Evolutionary conservation across 2,797 vertebrate species (phyloP).

Genomic region (Pyrocephalus nanus): DNA sequence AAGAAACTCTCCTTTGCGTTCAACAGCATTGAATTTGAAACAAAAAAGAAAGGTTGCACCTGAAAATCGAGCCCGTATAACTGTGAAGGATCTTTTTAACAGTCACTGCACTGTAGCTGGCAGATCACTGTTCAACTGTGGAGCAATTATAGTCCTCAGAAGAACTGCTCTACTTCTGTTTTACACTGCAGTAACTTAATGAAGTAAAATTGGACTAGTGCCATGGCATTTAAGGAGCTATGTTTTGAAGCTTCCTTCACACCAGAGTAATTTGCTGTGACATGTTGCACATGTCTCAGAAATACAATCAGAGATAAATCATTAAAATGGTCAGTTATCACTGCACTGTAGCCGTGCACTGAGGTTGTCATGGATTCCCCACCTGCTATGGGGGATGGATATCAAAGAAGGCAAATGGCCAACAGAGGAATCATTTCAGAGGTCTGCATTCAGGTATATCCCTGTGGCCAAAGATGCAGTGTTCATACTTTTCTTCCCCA

Average conservation of each 20-base stretch:
- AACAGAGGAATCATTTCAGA: background rate
- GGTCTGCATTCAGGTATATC: background rate
- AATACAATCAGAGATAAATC: background rate
- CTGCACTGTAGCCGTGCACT: background rate
- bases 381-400: background rate
- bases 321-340: background rate
- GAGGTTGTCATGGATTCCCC: background rate
- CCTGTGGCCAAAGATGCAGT: background rate
- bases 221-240: background rate
- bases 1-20: background rate
- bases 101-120: background rate
- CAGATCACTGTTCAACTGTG: background rate
- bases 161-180: background rate
- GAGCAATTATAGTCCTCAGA: background rate
- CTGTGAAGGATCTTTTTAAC: background rate
- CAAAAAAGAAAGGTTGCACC: background rate
- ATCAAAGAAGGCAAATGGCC: background rate
- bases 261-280: slow-evolving; percentile 43
- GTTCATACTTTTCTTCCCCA: background rate
- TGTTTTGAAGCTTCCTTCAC: slow-evolving; percentile 47
- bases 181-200: background rate
- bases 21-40: background rate
- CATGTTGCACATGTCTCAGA: slow-evolving; percentile 10
- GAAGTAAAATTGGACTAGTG: slow-evolving; percentile 14
- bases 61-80: background rate